Evolutionary conservation across 2,797 vertebrate species (phyloP).

Genomic region (Buphagus erythrorhynchus): DNA sequence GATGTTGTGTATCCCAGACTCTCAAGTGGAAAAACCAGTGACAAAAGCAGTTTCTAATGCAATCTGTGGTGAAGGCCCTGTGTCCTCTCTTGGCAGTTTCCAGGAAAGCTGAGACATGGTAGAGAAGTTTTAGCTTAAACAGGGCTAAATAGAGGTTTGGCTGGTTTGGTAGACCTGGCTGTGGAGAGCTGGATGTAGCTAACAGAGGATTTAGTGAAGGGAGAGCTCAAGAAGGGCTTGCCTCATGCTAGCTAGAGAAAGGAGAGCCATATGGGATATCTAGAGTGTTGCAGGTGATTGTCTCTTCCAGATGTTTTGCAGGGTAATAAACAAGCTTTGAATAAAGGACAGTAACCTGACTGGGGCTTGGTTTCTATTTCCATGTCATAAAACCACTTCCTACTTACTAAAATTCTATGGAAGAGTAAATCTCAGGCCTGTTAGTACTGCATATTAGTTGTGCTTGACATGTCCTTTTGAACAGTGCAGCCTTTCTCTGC

Average conservation of each 20-base stretch:
- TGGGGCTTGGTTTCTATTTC: neutral
- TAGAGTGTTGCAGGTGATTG: neutral
- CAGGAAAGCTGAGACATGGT: neutral
- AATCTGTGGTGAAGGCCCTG: neutral
- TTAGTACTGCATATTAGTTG: neutral
- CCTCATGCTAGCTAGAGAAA: neutral
- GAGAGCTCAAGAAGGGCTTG: neutral
- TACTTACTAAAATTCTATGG: neutral
- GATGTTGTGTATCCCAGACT: neutral
- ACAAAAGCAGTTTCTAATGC: neutral
- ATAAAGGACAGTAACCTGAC: neutral
- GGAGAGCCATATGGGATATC: neutral
- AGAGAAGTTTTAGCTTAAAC: neutral
- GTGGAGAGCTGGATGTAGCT: neutral
- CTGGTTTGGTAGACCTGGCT: neutral
- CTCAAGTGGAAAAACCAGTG: neutral
- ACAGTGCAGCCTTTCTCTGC: neutral
- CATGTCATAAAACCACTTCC: neutral
- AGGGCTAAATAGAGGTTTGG: neutral
- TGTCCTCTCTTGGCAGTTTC: neutral
- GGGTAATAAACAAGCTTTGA: neutral
- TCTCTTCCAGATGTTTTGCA: neutral
- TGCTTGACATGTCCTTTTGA: neutral
- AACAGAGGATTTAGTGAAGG: neutral
- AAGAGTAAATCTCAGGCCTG: neutral